Conservation (phyloP, 2,113 vertebrate genomes). For the Pteronura brasiliensis region DNA sequence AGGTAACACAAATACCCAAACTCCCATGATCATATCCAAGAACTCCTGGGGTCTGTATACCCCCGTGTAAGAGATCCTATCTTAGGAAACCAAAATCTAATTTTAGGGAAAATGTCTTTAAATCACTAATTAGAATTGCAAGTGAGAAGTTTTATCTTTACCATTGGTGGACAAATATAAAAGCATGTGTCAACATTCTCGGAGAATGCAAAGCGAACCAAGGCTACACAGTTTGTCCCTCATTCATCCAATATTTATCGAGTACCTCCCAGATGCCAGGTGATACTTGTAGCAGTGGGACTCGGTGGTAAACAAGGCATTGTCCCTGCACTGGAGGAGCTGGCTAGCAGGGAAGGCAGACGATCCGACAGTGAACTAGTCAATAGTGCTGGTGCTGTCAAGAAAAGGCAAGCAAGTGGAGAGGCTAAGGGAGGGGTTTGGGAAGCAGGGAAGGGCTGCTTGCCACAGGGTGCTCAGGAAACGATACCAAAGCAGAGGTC, state of each 20-base stretch:
- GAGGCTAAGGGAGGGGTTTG: accelerated
- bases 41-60: background rate
- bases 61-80: background rate
- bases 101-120: constrained; percentile 17
- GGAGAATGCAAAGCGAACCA: background rate
- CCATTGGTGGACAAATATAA: background rate
- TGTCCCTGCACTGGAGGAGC: background rate
- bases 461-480: background rate
- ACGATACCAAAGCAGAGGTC: background rate
- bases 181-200: background rate
- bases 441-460: background rate
- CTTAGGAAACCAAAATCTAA: background rate
- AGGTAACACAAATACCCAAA: background rate
- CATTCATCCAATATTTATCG: background rate
- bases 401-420: background rate
- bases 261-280: background rate
- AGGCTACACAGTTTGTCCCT: background rate
- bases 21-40: background rate
- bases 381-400: background rate
- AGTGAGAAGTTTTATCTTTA: background rate
- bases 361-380: no score
- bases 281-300: background rate
- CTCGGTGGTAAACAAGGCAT: background rate
- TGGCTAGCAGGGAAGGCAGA: background rate
- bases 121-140: background rate